These are phyloP conservation scores for Drosophila parthenogenetica DNA, from an alignment of 2,888 invertebrate species.

Conservation along the genomic window DNA sequence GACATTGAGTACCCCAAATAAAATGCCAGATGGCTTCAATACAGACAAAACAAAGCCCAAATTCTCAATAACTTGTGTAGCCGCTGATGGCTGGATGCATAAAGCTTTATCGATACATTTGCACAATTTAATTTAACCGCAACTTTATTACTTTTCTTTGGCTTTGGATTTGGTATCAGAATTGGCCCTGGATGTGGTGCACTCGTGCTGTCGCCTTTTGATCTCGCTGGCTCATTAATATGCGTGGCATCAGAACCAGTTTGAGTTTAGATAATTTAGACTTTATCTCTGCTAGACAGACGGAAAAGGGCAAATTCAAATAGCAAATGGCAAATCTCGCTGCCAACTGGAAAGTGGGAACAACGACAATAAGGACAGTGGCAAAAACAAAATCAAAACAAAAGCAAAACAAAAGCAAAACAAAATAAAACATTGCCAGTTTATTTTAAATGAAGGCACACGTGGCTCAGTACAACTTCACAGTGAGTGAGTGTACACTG, in stretches of 20 bases:
- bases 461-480: conserved; percentile 61
- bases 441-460: conserved; percentile 75
- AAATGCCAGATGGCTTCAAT: conserved; percentile 17
- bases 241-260: conserved; percentile 73
- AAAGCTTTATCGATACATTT: conserved; percentile 75
- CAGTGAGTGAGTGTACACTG: conserved; percentile 21
- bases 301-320: conserved; percentile 32
- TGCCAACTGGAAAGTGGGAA: conserved; percentile 17
- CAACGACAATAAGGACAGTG: conserved; percentile 17
- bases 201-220: conserved; percentile 57
- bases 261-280: conserved; percentile 78
- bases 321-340: conserved; percentile 19
- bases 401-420: conserved; percentile 17
- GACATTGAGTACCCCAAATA: conserved; percentile 10
- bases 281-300: conserved; percentile 59
- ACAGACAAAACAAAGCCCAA: not conserved
- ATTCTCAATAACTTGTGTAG: not conserved
- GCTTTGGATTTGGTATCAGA: conserved; percentile 29
- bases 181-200: conserved; percentile 37
- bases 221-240: conserved; percentile 71
- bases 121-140: conserved; percentile 78
- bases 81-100: conserved; percentile 41
- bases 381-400: conserved; percentile 14
- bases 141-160: conserved; percentile 75
- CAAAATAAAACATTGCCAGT: conserved; percentile 65